Evolutionary conservation across 37 sponge, comb jelly and placozoan genomes (phyloP), one percentile per base, ranked within the genome.

Genomic region (Geodia barretti): DNA sequence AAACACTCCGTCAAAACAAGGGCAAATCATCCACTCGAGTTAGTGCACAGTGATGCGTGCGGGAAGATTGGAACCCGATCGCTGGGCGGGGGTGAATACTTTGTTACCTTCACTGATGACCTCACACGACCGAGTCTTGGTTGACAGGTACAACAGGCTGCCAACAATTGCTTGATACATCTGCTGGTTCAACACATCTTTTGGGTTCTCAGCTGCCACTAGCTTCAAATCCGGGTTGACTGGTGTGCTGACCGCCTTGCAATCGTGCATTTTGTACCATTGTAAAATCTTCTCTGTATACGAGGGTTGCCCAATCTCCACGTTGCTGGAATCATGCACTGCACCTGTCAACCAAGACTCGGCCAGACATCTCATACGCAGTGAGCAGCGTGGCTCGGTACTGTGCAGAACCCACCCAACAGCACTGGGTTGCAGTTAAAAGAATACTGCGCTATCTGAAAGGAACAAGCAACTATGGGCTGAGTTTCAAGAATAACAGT

Each of bases 31-130:
- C 71, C 78, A 47, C 65, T 84, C 19, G 77, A 77, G 41, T 41
- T 84, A 21, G 68, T 85, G 3, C 86, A 85, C 68, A 85, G 79
- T 39, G 79, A 85, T 72, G 79, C 78, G 63, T 85, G 86, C 37
- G 86, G 86, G 9, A 77, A 77, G 64, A 78, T 85, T 39, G 69
- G 59, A 34, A 71, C 86, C 25, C 38, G 25, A 39, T 85, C 86
- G 23, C 78, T 85, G 34, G 79, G 86, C 25, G 73, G 86, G 63
- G 79, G 73, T 32, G 73, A 85, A 39, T 77, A 84, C 38, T 84
- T 84, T 41, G 39, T 84, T 26, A 84, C 84, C 31, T 84, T 84
- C 39, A 58, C 69, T 47, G 84, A 84, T 75, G 84, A 84, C 70
- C 28, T 58, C 32, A 83, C 77, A 58, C 70, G 65, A 79, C 64